A percentile compares a stretch with the other conserved stretches of the same genome.
phyloP scores from a whole-genome alignment of 1,140 invertebrate species.

The Yoshiicerus persimilis region DNA sequence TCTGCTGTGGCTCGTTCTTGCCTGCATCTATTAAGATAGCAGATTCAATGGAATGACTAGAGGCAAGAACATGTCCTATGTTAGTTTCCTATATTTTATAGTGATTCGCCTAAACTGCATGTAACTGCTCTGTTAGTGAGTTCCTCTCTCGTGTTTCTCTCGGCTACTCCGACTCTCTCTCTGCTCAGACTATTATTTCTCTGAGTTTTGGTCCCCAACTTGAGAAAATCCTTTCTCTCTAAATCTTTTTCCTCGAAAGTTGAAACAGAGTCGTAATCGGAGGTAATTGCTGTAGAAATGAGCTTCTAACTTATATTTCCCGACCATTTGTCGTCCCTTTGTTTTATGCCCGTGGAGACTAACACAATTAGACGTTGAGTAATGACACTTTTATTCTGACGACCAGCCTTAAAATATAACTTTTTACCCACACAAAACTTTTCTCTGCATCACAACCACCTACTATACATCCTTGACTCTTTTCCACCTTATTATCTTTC shows the following conservation, averaged over 20 bases:
- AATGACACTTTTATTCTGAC: slow-evolving; percentile 43
- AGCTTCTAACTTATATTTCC: slow-evolving; percentile 46
- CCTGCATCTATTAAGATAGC: slow-evolving; percentile 19
- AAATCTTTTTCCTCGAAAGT: slow-evolving; percentile 41
- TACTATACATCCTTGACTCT: slow-evolving; percentile 17
- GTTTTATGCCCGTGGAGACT: slow-evolving; percentile 46
- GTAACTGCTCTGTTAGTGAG: not conserved
- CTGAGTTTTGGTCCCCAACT: slow-evolving; percentile 6
- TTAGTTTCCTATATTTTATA: not conserved
- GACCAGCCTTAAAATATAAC: slow-evolving; percentile 36
- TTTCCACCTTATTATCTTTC: slow-evolving; percentile 38
- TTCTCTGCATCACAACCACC: slow-evolving; percentile 21
- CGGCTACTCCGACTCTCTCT: not conserved
- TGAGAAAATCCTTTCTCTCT: slow-evolving; percentile 39
- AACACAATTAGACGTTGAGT: slow-evolving; percentile 48
- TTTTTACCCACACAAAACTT: slow-evolving; percentile 32
- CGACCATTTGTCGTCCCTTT: slow-evolving; percentile 44
- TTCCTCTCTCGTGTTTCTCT: not conserved
- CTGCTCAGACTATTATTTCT: not conserved
- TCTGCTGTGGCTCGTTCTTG: not conserved
- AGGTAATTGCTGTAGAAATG: slow-evolving; percentile 48
- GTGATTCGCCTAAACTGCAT: not conserved
- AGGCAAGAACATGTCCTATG: not conserved
- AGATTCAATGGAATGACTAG: slow-evolving; percentile 8
- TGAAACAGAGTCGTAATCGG: slow-evolving; percentile 42